phyloP scores from a whole-genome alignment of 1,140 invertebrate species.

The Papilio xuthus region DNA sequence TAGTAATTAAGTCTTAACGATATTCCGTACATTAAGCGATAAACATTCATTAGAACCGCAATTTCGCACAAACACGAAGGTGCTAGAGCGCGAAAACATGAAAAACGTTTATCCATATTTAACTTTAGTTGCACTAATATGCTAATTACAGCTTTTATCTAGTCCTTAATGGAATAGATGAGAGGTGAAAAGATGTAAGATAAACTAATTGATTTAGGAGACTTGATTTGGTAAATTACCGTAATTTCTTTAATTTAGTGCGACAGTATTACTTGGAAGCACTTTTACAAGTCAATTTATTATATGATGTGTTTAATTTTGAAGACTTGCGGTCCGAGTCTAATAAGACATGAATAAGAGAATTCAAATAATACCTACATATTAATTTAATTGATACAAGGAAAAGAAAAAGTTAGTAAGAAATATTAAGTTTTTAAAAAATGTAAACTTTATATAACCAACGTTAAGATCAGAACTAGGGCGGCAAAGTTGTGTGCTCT shows the following conservation, averaged over 20 bases:
- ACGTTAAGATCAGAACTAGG: too few relatives aligned
- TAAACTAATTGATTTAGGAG: conserved; percentile 1
- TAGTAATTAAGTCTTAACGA: conserved; percentile 35
- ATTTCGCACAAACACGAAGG: conserved; percentile 32
- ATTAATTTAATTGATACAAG: too few relatives aligned
- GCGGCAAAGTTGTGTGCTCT: too few relatives aligned
- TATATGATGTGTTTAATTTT: too few relatives aligned
- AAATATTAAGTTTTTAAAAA: too few relatives aligned
- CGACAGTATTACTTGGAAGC: neutral
- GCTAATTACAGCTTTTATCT: conserved; percentile 2
- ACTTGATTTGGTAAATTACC: neutral
- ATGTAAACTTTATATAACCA: too few relatives aligned
- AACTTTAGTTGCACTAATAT: conserved; percentile 9
- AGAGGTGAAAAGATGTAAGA: neutral
- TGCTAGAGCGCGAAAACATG: conserved; percentile 33
- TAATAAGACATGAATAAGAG: too few relatives aligned
- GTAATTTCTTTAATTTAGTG: neutral
- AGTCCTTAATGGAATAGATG: conserved; percentile 1
- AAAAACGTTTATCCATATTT: conserved; percentile 29
- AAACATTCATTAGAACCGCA: conserved; percentile 28
- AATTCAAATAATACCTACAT: too few relatives aligned
- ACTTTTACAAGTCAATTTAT: neutral
- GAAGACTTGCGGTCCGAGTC: too few relatives aligned
- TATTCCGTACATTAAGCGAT: conserved; percentile 28
- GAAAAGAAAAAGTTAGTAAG: too few relatives aligned